Percentiles rank a stretch among this genome's conserved stretches.
Evolutionary conservation across 2,797 vertebrate genomes (phyloP).

Genomic region (Dicrostonyx torquatus): DNA sequence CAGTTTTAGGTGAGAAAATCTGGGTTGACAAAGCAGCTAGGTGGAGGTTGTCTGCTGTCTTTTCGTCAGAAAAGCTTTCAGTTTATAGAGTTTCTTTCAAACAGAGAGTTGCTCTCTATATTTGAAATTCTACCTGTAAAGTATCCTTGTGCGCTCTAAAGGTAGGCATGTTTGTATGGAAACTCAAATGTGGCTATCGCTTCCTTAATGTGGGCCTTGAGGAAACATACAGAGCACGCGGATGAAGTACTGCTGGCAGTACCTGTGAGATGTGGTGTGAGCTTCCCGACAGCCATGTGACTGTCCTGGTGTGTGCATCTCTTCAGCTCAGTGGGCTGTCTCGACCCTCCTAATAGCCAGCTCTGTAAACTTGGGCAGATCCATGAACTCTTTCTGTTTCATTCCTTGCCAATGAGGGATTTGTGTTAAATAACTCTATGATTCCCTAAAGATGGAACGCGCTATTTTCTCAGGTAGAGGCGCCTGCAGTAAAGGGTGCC

Average conservation of each 20-base stretch:
- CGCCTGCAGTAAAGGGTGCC: not conserved
- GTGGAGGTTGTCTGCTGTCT: not conserved
- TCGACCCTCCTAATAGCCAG: not conserved
- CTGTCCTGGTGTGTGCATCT: not conserved
- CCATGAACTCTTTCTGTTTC: not conserved
- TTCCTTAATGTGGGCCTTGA: not conserved
- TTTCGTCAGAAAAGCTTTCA: not conserved
- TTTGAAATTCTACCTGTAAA: slow-evolving; percentile 27
- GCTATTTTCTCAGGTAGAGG: slow-evolving; percentile 9
- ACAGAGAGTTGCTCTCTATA: not conserved
- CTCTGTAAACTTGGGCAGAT: not conserved
- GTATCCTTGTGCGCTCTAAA: not conserved
- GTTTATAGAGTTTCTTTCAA: not conserved
- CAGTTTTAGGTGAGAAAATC: slow-evolving; percentile 35
- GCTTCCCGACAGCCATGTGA: not conserved
- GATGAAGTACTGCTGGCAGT: not conserved
- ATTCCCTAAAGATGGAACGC: not conserved
- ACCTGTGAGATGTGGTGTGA: not conserved
- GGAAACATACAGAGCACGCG: not conserved
- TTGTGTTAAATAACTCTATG: not conserved
- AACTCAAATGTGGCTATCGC: not conserved
- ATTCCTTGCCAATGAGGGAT: not conserved
- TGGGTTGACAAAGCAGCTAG: slow-evolving; percentile 14
- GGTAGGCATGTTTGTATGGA: not conserved
- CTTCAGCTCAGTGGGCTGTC: not conserved